These are phyloP conservation scores for Mus spretus DNA, from an alignment of 2,797 vertebrate genomes.

Conservation along the genomic window DNA sequence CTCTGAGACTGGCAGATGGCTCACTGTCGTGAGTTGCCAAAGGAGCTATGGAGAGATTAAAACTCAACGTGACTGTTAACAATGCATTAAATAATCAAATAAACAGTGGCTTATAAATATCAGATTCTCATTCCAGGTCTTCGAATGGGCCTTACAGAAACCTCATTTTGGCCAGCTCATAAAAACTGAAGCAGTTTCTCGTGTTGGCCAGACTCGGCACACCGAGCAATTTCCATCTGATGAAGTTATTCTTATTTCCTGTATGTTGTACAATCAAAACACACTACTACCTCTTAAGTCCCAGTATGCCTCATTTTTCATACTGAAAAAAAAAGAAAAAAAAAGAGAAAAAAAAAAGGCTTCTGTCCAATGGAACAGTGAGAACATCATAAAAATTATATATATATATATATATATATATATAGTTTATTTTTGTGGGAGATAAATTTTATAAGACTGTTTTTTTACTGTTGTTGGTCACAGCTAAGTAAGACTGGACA, in stretches of 20 bases:
- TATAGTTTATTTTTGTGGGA: slow-evolving; percentile 97
- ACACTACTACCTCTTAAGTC: slow-evolving; percentile 98
- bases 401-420: slow-evolving; percentile 96
- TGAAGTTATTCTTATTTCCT: slow-evolving; percentile 91
- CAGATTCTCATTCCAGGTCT: slow-evolving; percentile 75
- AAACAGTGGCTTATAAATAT: slow-evolving; percentile 82
- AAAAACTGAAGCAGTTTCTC: slow-evolving; percentile 86
- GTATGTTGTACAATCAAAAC: slow-evolving; percentile 96
- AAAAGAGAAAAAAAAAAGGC: slow-evolving; percentile 88
- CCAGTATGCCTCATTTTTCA: slow-evolving; percentile 98
- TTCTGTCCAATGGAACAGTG: slow-evolving; percentile 93
- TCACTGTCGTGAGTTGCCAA: slow-evolving; percentile 77
- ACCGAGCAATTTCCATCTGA: slow-evolving; percentile 90
- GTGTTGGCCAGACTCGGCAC: slow-evolving; percentile 86
- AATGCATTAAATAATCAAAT: slow-evolving; percentile 81
- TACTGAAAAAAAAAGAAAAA: slow-evolving; percentile 90
- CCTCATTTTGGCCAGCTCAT: slow-evolving; percentile 87
- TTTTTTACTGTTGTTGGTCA: slow-evolving; percentile 94
- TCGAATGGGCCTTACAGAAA: slow-evolving; percentile 82
- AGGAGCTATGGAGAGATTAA: slow-evolving; percentile 80
- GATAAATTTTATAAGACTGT: slow-evolving; percentile 96
- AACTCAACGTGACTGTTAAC: slow-evolving; percentile 76
- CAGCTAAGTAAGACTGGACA: slow-evolving; percentile 94
- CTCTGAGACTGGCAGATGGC: slow-evolving; percentile 69
- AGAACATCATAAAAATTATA: slow-evolving; percentile 96